These are phyloP conservation scores for Hiodon alosoides DNA, from an alignment of 2,113 vertebrate species.

Conservation along the genomic window DNA sequence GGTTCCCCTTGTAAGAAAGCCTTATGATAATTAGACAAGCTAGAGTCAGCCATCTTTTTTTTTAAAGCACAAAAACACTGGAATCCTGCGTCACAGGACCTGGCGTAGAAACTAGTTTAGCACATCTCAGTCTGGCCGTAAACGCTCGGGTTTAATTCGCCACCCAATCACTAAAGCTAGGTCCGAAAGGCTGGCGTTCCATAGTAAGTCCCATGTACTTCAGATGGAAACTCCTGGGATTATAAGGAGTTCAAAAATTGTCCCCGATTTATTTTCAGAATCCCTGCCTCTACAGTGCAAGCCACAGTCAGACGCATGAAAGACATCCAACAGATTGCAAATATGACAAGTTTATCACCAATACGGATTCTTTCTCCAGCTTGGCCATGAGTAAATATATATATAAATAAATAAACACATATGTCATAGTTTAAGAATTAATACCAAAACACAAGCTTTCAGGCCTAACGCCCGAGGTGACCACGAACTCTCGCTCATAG, in stretches of 20 bases:
- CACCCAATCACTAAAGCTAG: not conserved
- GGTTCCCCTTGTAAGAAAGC: too few species aligned
- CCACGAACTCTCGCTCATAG: too few species aligned
- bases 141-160: not conserved
- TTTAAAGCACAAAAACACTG: too few species aligned
- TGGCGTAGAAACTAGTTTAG: not conserved
- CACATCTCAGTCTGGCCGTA: not conserved
- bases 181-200: not conserved
- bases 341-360: slow-evolving; percentile 7
- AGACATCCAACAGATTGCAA: slow-evolving; percentile 10
- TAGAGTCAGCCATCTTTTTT: too few species aligned
- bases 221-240: not conserved
- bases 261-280: slow-evolving; percentile 2
- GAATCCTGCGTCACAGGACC: too few species aligned
- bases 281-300: not conserved
- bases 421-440: too few species aligned
- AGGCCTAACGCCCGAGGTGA: too few species aligned
- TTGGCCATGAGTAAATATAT: not conserved
- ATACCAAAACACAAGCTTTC: too few species aligned
- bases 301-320: not conserved
- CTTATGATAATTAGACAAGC: too few species aligned
- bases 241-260: not conserved
- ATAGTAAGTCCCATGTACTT: not conserved
- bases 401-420: too few species aligned
- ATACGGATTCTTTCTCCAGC: not conserved